A percentile compares a stretch with the other conserved stretches of the same genome.
These are phyloP conservation scores for Porites lutea DNA, from an alignment of 64 coral and sea anemone genomes.

Conservation along the genomic window DNA sequence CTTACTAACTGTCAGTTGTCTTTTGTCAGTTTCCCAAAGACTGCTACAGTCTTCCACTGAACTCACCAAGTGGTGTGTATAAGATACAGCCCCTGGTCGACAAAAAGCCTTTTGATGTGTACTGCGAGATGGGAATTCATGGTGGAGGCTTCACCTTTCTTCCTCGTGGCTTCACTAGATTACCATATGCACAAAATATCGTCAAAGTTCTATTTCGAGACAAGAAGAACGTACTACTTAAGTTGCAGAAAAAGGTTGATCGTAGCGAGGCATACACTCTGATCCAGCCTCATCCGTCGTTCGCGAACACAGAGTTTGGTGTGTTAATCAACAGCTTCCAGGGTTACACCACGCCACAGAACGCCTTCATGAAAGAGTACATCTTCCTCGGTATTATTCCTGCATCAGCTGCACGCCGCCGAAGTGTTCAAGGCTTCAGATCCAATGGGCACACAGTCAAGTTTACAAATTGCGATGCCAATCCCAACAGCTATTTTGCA, in stretches of 20 bases:
- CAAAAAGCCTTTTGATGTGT: slow-evolving; percentile 14
- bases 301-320: too few relatives aligned
- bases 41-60: neutral
- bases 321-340: too few relatives aligned
- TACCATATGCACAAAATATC: neutral
- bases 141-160: slow-evolving; percentile 67
- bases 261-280: too few relatives aligned
- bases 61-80: neutral
- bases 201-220: slow-evolving; percentile 34
- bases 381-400: slow-evolving; percentile 35
- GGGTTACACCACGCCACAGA: slow-evolving; percentile 24
- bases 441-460: slow-evolving; percentile 31
- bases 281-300: too few relatives aligned
- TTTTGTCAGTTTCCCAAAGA: too few relatives aligned
- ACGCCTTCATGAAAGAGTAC: neutral
- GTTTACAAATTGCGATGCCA: slow-evolving; percentile 49
- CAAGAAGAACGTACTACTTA: slow-evolving; percentile 42
- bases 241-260: slow-evolving; percentile 9
- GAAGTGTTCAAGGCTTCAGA: slow-evolving; percentile 21
- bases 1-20: too few relatives aligned
- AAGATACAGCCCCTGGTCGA: too few relatives aligned
- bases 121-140: slow-evolving; percentile 62
- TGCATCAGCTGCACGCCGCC: neutral
- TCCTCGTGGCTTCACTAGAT: neutral
- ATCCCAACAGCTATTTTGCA: neutral